Evolutionary conservation across 2,797 vertebrate species (phyloP), one percentile per base, ranked within the genome.

Genomic region (Sebastes diaconus): DNA sequence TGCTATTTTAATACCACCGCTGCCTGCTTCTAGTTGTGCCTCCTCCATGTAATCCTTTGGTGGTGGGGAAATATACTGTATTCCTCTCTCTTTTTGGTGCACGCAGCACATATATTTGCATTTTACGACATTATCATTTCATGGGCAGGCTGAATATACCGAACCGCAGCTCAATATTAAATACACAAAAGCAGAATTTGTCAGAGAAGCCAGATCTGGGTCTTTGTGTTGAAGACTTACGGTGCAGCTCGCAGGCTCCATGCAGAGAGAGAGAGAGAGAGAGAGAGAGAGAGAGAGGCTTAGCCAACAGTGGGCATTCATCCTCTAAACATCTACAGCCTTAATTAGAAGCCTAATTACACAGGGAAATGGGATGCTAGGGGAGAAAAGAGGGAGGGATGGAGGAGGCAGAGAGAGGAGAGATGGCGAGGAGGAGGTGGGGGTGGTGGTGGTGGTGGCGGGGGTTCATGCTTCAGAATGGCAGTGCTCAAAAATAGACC

Each of bases 311-410:
- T 83, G 82, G 83, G 82, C 80, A 88, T 90, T 88, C 88, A 90
- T 89, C 82, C 81, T 82, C 86, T 92, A 84, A 88, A 84, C 88
- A 90, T 85, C 79, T 84, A 91, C 86, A 90, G 80, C 91, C 87
- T 87, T 93, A 90, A 93, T 94, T 94, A 94, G 91, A 90, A 81
- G 84, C 60, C 79, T 93, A 93, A 95, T 94, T 94, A 93, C 88
- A 92, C 90, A 88, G 90, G 87, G 84, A 88, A 90, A 90, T 91
- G 84, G 79, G 70, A 90, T 81, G 87, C 87, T 87, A 79, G 90
- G 78, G 77, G 89, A 86, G 86, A 81, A 39, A 82, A 66, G 59
- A 73, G 75, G 75, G 77, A 78, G 77, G 80, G 75, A 80, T 68
- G 73, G 74, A 76, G 68, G 80, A 83, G 75, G 77, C 59, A 67